Conservation (phyloP, 2,113 vertebrate species). For the Brachyistius frenatus region DNA sequence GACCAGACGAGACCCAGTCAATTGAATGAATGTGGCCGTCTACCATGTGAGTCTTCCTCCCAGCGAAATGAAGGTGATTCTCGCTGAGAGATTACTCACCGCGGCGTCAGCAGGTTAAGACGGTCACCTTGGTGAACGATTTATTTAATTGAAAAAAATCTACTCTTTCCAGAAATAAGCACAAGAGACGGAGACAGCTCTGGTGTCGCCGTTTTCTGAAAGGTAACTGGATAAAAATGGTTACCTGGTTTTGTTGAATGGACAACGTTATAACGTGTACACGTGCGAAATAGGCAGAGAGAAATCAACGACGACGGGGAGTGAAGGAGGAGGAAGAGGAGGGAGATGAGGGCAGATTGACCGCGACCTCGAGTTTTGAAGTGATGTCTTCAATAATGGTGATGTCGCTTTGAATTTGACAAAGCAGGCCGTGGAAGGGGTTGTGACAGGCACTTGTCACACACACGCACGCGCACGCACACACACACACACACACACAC, state of each 20-base stretch:
- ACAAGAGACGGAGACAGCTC: neutral
- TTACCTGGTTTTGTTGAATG: neutral
- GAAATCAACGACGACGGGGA: neutral
- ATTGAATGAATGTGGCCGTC: conserved; percentile 24
- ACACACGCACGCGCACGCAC: neutral
- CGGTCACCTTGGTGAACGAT: neutral
- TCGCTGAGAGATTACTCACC: conserved; percentile 30
- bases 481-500: neutral
- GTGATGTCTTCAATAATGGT: conserved; percentile 33
- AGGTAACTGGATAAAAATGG: neutral
- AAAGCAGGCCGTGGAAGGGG: conserved; percentile 21
- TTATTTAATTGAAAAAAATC: neutral
- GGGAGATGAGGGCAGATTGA: conserved; percentile 20
- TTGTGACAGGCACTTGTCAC: conserved; percentile 7
- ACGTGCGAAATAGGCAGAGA: neutral
- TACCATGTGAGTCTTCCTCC: neutral
- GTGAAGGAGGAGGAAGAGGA: neutral
- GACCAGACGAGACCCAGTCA: conserved; percentile 18
- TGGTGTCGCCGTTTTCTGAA: neutral
- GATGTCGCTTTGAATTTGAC: conserved; percentile 49
- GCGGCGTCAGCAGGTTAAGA: neutral
- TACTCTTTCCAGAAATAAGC: neutral
- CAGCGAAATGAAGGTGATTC: conserved; percentile 24
- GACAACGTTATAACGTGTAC: neutral
- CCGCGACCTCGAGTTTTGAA: conserved; percentile 46